phyloP scores from a whole-genome alignment of 2,797 vertebrate species.

The Pyrocephalus nanus region DNA sequence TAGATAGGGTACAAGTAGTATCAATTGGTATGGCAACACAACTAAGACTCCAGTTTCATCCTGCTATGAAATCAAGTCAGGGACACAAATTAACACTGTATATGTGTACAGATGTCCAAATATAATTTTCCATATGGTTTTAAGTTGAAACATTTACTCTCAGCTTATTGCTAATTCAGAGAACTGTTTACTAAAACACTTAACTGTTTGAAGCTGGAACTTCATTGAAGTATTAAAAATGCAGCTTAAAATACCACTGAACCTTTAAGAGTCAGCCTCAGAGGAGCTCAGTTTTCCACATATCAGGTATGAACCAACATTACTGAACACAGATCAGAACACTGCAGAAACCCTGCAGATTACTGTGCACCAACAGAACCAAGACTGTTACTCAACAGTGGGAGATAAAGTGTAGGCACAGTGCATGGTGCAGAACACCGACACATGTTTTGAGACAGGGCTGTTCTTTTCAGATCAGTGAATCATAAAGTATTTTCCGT shows the following conservation, averaged over 20 bases:
- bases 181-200: background rate
- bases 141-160: background rate
- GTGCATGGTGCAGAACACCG: background rate
- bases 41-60: background rate
- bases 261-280: background rate
- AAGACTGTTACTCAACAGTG: background rate
- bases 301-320: background rate
- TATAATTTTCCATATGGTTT: background rate
- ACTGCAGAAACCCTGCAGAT: background rate
- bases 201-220: background rate
- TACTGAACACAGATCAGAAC: background rate
- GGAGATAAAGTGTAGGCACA: background rate
- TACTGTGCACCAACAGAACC: background rate
- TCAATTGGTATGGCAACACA: background rate
- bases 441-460: background rate
- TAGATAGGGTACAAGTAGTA: background rate
- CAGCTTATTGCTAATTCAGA: background rate
- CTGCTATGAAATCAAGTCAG: background rate
- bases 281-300: background rate
- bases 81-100: background rate
- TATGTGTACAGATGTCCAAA: background rate
- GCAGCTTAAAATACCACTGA: background rate
- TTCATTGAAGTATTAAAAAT: background rate
- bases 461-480: conserved; percentile 56
- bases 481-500: conserved; percentile 36